Evolutionary conservation across 2,888 invertebrate species (phyloP), one percentile per base, ranked within the genome.

Genomic region (Melanotus villosus): DNA sequence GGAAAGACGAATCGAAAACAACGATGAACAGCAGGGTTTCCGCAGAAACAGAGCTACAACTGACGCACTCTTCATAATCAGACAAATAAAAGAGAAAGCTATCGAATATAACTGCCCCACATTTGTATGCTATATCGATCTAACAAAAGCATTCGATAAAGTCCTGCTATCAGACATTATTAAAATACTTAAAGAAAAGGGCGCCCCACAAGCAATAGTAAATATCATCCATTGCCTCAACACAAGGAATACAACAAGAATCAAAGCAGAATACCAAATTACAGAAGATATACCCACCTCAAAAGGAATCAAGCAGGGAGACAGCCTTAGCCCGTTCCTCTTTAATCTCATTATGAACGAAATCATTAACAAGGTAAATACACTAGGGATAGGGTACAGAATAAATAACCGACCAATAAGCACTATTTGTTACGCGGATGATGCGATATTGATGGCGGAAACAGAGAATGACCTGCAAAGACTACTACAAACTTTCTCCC

Each of bases 251-350:
- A 38, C 38, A 38, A 38, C 38, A 14, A 38, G 38, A 38, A 38
- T 38, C 14, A 38, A 14, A 38, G 38, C 38, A 38, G 38, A 10
- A 38, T 3, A 38, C 38, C 38, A 38, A 38, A 38, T 38, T 12
- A 38, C 38, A 26, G 26, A 26, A 26, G 26, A 26, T 26, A 26
- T 26, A 26, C 26, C 3, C 26, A 26, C 26, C 26, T 38, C 38
- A 38, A 38, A 38, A 38, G 38, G 38, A 38, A 38, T n/a, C 38
- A 38, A 12, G n/a, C n/a, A n/a, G n/a, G n/a, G n/a, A n/a, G n/a
- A n/a, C n/a, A n/a, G n/a, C n/a, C n/a, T n/a, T n/a, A n/a, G n/a
- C n/a, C n/a, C n/a, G n/a, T n/a, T 38, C 10, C 38, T 38, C 38
- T 38, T 38, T 38, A 38, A 38, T 38, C 38, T 38, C 14, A 38